Conservation (phyloP, 1,140 invertebrate genomes). For the Samia ricini region DNA sequence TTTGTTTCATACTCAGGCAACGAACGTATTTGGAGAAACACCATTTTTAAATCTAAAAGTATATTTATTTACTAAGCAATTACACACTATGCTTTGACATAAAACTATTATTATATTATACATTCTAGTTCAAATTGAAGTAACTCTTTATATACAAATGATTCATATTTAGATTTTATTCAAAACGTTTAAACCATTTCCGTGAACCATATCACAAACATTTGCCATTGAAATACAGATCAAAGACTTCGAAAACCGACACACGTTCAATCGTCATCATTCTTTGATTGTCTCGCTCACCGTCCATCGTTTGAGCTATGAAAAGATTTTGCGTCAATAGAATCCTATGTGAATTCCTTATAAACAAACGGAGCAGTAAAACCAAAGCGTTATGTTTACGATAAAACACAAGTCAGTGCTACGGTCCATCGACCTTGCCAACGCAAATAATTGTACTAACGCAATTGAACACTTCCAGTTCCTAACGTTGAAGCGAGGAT, state of each 20-base stretch:
- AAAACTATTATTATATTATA: too few species aligned
- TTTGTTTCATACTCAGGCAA: constrained; percentile 12
- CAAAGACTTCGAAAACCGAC: not conserved
- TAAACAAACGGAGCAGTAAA: not conserved
- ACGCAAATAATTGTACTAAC: constrained; percentile 43
- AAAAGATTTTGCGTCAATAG: constrained; percentile 12
- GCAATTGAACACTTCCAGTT: constrained; percentile 26
- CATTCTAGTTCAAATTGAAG: too few species aligned
- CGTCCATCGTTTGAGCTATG: constrained; percentile 3
- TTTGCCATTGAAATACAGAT: not conserved
- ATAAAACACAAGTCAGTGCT: not conserved
- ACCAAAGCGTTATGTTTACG: not conserved
- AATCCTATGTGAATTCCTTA: not conserved
- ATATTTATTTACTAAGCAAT: too few species aligned
- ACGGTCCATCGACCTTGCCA: constrained; percentile 42
- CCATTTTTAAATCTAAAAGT: not conserved
- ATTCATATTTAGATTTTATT: too few species aligned
- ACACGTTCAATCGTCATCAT: constrained; percentile 5
- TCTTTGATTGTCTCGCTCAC: constrained; percentile 1
- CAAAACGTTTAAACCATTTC: too few species aligned
- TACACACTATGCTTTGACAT: too few species aligned
- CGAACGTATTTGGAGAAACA: not conserved
- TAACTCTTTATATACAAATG: too few species aligned
- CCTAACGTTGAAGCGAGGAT: not conserved
- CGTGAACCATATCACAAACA: constrained; percentile 4